Evolutionary conservation across 2,888 invertebrate species (phyloP).

Genomic region (Agriopis aurantiaria): DNA sequence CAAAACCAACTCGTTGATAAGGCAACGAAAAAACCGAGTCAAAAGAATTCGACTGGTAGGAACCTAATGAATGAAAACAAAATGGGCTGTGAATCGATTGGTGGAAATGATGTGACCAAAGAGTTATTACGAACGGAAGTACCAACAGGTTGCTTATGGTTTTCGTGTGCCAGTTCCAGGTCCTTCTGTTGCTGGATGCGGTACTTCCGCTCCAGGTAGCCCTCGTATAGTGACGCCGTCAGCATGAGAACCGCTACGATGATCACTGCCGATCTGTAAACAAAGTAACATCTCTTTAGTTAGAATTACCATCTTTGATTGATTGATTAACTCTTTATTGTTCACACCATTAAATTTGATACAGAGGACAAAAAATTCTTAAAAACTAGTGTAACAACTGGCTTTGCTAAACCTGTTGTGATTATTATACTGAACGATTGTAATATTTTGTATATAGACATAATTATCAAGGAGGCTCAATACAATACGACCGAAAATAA

Average conservation of each 20-base stretch:
- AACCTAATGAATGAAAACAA: conserved; percentile 8
- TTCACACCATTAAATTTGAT: too few relatives aligned
- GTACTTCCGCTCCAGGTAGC: conserved; percentile 77
- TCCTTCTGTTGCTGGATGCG: conserved; percentile 74
- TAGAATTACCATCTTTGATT: not conserved
- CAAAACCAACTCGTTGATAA: conserved; percentile 1
- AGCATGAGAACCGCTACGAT: conserved; percentile 85
- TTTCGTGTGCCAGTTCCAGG: conserved; percentile 77
- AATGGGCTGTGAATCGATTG: not conserved
- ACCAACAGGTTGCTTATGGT: conserved; percentile 79
- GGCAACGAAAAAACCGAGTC: conserved; percentile 2
- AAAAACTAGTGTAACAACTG: too few relatives aligned
- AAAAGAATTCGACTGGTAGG: conserved; percentile 6
- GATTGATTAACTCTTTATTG: too few relatives aligned
- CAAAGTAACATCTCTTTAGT: conserved; percentile 27
- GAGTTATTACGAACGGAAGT: conserved; percentile 58
- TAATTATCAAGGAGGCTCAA: too few relatives aligned
- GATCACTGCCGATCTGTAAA: conserved; percentile 82
- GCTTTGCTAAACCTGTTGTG: not conserved
- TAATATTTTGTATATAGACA: too few relatives aligned
- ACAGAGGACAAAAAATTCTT: too few relatives aligned
- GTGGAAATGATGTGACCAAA: conserved; percentile 1
- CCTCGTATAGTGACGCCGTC: conserved; percentile 88
- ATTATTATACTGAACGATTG: too few relatives aligned
- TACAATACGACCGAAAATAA: too few relatives aligned